Evolutionary conservation across 1,140 invertebrate genomes (phyloP), one percentile per base, ranked within the genome.

Genomic region (Megalonaias nervosa): DNA sequence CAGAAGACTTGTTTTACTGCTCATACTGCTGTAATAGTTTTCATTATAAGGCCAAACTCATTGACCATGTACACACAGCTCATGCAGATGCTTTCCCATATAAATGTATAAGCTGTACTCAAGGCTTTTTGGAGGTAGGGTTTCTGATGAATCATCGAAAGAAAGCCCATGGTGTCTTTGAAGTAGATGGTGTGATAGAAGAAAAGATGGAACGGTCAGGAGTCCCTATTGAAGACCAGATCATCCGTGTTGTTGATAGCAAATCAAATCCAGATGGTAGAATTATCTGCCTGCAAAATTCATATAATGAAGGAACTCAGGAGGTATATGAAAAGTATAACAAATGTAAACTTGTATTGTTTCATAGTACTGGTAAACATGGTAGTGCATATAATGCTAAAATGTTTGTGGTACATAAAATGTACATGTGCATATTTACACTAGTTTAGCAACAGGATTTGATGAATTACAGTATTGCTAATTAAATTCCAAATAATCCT

Each of bases 11-110:
- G 58, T 81, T 83, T 61, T 83, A 81, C 64, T 87, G 86, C 56
- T 80, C 81, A 13, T 80, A 83, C 64, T 87, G 86, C 67, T 81
- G 79, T 31, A 64, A 72, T 1, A 74, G 81, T 65, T 87, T 87
- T 67, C 81, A 67, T 74, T 85, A 87, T 71, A 87, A 87, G 74
- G 78, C 85, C 6, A 77, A 86, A 71, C 74, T 87, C 14, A 81
- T 87, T 16, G 82, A 84, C 58, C 86, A 87, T 65, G 82, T 87
- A 72, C 84, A 86, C 67, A 69, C 74, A n/a, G 80, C 78, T 61
- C 86, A 87, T 77, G 72, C 77, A 60, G 76, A 83, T 26, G 75
- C 79, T 12, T 87, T 87, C 71, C 85, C 86, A 23, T 84, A 67
- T 60, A 73, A 74, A 23, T 87, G 86, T 75, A 70, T 79, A 31